Base-by-base conservation (phyloP, 2,888 invertebrate species). In the Tanytarsus gracilentus region DNA sequence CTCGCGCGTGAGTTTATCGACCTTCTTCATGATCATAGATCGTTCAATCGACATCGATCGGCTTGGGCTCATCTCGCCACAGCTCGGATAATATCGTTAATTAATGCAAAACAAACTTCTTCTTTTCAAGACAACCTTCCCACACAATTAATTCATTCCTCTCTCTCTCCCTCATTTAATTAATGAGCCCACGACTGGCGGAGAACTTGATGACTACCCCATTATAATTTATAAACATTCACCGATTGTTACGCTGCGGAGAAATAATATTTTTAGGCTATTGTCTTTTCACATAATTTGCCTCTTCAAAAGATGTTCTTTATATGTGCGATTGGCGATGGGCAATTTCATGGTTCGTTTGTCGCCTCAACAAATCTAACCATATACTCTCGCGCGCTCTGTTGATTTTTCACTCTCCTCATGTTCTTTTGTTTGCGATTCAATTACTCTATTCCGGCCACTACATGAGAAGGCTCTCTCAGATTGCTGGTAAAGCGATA, bases 291-390 rank as follows among this genome's bases (percentile, higher is more conserved):
- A n/a, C n/a, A n/a, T n/a, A n/a, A n/a, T n/a, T n/a, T n/a, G n/a
- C n/a, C n/a, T n/a, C n/a, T n/a, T n/a, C n/a, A n/a, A n/a, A n/a
- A n/a, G n/a, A n/a, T n/a, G n/a, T n/a, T n/a, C n/a, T n/a, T n/a
- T n/a, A n/a, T n/a, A n/a, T n/a, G n/a, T n/a, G n/a, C 48, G 58
- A 58, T 58, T 48, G 58, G 48, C 58, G 48, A 58, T 58, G 58
- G 56, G 48, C 48, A 58, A 58, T 58, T 58, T 58, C 26, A 58
- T 48, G 58, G 29, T 39, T 58, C 58, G 58, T 58, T 58, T 29
- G 21, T 26, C 21, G 33, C 14, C 48, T 44, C 39, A n/a, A n/a
- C n/a, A n/a, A n/a, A n/a, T n/a, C n/a, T n/a, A n/a, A n/a, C n/a
- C n/a, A n/a, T n/a, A n/a, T n/a, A n/a, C n/a, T n/a, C n/a, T n/a